Evolutionary conservation across 2,797 vertebrate genomes (phyloP).

Genomic region (Hydrocynus forskahlii): DNA sequence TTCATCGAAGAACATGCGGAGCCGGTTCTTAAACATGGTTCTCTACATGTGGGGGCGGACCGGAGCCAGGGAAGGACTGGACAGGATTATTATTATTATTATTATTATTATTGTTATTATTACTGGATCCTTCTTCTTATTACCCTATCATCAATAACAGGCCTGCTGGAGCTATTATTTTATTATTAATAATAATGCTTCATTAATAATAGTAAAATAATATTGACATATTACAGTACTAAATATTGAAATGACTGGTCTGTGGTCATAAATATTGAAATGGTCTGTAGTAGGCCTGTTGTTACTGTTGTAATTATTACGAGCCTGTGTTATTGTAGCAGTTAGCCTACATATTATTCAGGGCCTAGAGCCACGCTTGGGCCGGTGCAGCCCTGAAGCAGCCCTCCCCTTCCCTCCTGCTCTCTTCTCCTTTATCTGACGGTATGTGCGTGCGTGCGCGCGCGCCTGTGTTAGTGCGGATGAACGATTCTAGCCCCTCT

Average conservation of each 20-base stretch:
- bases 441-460: conserved; percentile 70
- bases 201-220: neutral
- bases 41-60: conserved; percentile 65
- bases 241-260: neutral
- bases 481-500: too few species aligned
- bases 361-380: conserved; percentile 11
- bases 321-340: neutral
- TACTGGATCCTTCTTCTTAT: neutral
- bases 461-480: too few species aligned
- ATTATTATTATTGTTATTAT: conserved; percentile 33
- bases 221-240: neutral
- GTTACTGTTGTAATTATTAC: conserved; percentile 34
- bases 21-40: conserved; percentile 96
- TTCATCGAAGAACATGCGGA: conserved; percentile 97
- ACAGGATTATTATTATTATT: conserved; percentile 25
- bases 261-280: too few species aligned
- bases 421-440: conserved; percentile 66
- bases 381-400: too few species aligned
- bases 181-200: neutral
- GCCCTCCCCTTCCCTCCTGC: conserved; percentile 16
- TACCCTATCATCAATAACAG: neutral
- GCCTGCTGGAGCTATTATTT: neutral
- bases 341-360: neutral
- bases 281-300: neutral
- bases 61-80: neutral